Base-by-base conservation (phyloP, 2,888 invertebrate species). In the Sepiola atlantica region DNA sequence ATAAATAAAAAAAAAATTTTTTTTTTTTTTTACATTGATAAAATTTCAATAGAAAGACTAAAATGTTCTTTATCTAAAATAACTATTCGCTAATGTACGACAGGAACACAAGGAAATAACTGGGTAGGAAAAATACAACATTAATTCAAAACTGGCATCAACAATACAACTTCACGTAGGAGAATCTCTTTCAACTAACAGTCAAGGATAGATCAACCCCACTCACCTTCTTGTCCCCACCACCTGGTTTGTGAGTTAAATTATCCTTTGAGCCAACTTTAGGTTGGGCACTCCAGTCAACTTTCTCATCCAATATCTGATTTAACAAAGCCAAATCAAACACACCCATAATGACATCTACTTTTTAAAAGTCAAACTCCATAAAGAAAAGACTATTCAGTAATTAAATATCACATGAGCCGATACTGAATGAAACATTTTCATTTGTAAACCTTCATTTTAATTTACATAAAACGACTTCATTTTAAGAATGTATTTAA, bases 261-360 rank as follows among this genome's bases (percentile, higher is more conserved):
- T 99, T 99, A 94, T 99, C 99, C 97, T 99, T 98, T 28, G 99
- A 99, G 92, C 99, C 99, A 96, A 99, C 98, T 98, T 99, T 99
- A n/a, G 99, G 98, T 97, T 98, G 98, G 14, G 98, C 99, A 55
- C 95, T 95, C 96, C 96, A 96, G 55, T 94, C 94, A 94, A 95
- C 91, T 94, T 95, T 96, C 94, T 95, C 91, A 92, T 94, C 94
- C 55, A 91, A 90, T 61, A 95, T 95, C 95, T 95, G 93, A 55
- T 55, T 91, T 92, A 54, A 35, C 16, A 20, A 92, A 57, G 28
- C 18, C 16, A 54, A 45, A 61, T n/a, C 35, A 16, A 77, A 16
- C 77, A 32, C 55, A 94, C 35, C 90, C 91, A n/a, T 16, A 77
- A 77, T 77, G n/a, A 77, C n/a, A 77, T n/a, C 77, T n/a, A 77